Evolutionary conservation across 2,797 vertebrate species (phyloP).

Genomic region (Eurystomus glaucurus): DNA sequence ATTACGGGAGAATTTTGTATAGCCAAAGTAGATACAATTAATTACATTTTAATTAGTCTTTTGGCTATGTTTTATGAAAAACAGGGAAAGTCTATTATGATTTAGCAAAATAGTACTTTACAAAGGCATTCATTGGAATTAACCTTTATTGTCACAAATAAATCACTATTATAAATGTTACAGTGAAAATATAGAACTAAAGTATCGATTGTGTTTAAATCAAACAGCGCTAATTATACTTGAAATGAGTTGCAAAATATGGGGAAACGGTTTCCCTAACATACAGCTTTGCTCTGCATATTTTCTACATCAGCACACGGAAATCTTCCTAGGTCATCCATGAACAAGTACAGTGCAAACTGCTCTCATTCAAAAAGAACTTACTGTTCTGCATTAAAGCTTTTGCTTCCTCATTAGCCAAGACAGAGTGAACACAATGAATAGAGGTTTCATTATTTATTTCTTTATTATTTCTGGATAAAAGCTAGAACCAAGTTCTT

Average conservation of each 20-base stretch:
- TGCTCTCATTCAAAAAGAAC: not conserved
- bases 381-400: not conserved
- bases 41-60: not conserved
- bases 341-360: not conserved
- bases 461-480: conserved; percentile 10
- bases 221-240: not conserved
- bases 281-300: not conserved
- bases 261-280: fast-evolving
- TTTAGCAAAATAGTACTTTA: not conserved
- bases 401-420: conserved; percentile 57
- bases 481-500: conserved; percentile 20
- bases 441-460: not conserved
- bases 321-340: not conserved
- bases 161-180: not conserved
- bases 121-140: not conserved
- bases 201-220: not conserved
- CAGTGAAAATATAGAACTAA: not conserved
- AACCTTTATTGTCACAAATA: not conserved
- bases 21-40: not conserved
- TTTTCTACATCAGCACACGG: not conserved
- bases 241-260: not conserved
- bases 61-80: not conserved
- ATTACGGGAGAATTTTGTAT: not conserved
- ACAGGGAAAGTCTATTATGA: not conserved
- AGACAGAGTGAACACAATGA: not conserved